Percentiles rank a stretch among this genome's conserved stretches.
phyloP scores from a whole-genome alignment of 2,113 vertebrate genomes.

The Brachyhypopomus occidentalis region DNA sequence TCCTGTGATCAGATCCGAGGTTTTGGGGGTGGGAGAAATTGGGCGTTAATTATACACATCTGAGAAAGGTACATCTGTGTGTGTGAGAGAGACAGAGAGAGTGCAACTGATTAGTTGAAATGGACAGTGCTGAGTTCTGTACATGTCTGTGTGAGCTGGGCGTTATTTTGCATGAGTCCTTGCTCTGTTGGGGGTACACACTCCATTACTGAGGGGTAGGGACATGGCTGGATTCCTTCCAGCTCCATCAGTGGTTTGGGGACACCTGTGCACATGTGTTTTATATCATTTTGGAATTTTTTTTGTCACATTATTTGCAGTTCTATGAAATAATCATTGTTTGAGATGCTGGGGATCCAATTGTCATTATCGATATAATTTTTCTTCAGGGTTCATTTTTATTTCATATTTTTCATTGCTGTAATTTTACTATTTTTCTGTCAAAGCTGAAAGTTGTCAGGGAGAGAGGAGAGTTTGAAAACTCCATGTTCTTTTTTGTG shows the following conservation, averaged over 20 bases:
- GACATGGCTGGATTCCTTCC: constrained; percentile 23
- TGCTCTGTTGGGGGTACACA: constrained; percentile 34
- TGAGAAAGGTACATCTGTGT: constrained; percentile 17
- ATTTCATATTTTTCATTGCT: constrained; percentile 58
- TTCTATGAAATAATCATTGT: constrained; percentile 61
- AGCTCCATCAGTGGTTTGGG: constrained; percentile 43
- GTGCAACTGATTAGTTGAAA: neutral
- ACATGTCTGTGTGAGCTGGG: constrained; percentile 43
- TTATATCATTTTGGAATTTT: constrained; percentile 51
- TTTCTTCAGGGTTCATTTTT: constrained; percentile 63
- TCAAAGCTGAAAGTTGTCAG: constrained; percentile 53
- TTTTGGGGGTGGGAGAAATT: constrained; percentile 15
- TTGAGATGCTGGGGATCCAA: constrained; percentile 63
- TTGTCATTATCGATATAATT: constrained; percentile 52
- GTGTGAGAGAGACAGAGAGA: neutral
- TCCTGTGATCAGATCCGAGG: neutral
- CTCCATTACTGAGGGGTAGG: constrained; percentile 32
- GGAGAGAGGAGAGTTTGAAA: constrained; percentile 37
- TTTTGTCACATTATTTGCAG: constrained; percentile 52
- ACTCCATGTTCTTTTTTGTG: constrained; percentile 53
- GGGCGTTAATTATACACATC: constrained; percentile 22
- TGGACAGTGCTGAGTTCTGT: neutral
- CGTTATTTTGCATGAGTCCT: constrained; percentile 49
- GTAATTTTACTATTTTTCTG: constrained; percentile 60
- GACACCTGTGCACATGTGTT: constrained; percentile 54